These are phyloP conservation scores for Ptychadena robeensis DNA, from an alignment of 2,797 vertebrate species.

Conservation along the genomic window DNA sequence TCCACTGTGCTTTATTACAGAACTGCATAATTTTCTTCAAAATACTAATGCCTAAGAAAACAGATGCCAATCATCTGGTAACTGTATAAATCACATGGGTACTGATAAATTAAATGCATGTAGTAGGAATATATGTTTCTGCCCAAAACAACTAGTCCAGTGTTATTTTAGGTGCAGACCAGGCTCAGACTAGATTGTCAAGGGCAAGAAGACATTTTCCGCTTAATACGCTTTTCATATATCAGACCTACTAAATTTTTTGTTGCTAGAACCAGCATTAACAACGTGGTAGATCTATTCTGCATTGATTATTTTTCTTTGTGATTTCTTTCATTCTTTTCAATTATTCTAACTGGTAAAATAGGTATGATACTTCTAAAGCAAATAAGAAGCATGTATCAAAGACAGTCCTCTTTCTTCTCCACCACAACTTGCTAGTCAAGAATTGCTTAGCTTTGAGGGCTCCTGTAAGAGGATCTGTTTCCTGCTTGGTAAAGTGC, in stretches of 20 bases:
- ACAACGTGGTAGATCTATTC: not conserved
- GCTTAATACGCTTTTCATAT: too few relatives aligned
- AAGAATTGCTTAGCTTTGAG: constrained; percentile 8
- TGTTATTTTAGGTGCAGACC: not conserved
- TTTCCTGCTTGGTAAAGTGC: constrained; percentile 20
- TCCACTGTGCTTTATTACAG: too few relatives aligned
- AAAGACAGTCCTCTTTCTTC: not conserved
- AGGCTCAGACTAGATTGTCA: not conserved
- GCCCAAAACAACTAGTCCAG: not conserved
- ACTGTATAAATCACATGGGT: too few relatives aligned
- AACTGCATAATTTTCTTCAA: too few relatives aligned
- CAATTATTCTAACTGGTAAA: not conserved
- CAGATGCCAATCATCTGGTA: too few relatives aligned
- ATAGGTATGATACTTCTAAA: not conserved
- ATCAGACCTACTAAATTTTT: not conserved
- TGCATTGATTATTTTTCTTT: not conserved
- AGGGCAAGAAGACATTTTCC: not conserved
- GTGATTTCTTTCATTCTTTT: not conserved
- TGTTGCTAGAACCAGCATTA: not conserved
- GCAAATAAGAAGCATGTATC: not conserved
- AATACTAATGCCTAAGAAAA: too few relatives aligned
- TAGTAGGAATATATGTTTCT: not conserved
- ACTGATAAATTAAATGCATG: not conserved
- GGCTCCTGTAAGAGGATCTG: constrained; percentile 29
- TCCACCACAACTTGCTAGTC: not conserved